Percentiles rank a stretch among this genome's conserved stretches.
Conservation (phyloP, 2,888 invertebrate genomes). For the Phania funesta region DNA sequence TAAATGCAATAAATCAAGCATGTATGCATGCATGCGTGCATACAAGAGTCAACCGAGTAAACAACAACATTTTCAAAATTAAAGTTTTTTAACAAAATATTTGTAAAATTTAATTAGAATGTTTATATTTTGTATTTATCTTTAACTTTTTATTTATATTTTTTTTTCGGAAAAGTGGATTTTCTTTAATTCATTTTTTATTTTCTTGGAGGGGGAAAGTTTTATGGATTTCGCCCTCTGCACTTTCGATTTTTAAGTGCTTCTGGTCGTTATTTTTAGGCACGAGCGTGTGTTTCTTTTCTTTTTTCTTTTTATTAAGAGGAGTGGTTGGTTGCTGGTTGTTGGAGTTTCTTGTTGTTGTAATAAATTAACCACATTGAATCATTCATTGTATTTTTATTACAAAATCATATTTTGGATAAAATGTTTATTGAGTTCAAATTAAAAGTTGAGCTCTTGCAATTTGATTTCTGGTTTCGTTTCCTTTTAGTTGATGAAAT, state of each 20-base stretch:
- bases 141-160: neutral
- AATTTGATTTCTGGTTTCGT: neutral
- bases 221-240: neutral
- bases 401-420: constrained; percentile 50
- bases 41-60: neutral
- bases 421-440: constrained; percentile 33
- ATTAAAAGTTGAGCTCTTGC: neutral
- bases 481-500: neutral
- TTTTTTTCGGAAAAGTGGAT: neutral
- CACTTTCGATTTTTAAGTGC: neutral
- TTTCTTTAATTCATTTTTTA: neutral
- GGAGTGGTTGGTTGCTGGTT: constrained; percentile 31
- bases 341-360: neutral
- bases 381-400: neutral
- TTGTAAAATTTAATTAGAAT: constrained; percentile 30
- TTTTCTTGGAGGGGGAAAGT: neutral
- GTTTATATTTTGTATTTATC: constrained; percentile 22
- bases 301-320: neutral
- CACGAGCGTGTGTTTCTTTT: constrained; percentile 14
- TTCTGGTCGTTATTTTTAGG: neutral
- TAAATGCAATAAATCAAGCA: neutral
- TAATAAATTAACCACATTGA: constrained; percentile 27
- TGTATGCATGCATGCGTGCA: neutral
- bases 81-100: constrained; percentile 7
- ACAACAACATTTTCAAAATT: no score